phyloP scores from a whole-genome alignment of 2,888 invertebrate species.

The Herminia tarsipennalis region DNA sequence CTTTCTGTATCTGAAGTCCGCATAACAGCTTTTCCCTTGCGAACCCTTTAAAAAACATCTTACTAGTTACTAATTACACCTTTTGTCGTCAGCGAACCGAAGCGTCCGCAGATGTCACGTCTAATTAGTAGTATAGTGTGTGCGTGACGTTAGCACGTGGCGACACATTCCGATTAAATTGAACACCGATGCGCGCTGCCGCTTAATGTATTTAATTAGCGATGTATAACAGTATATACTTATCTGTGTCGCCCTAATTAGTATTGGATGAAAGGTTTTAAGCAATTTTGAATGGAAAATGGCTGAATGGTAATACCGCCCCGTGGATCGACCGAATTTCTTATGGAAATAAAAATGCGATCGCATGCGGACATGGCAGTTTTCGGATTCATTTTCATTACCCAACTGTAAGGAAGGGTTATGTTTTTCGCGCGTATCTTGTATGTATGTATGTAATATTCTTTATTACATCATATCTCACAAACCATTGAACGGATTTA shows the following conservation, averaged over 20 bases:
- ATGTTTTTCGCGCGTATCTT: too few species aligned
- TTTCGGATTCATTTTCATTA: too few species aligned
- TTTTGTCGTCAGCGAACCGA: constrained; percentile 54
- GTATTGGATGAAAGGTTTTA: constrained; percentile 11
- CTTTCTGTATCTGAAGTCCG: too few species aligned
- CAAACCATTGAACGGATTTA: too few species aligned
- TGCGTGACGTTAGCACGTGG: constrained; percentile 45
- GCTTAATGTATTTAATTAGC: constrained; percentile 65
- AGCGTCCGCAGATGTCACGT: constrained; percentile 43
- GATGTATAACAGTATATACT: constrained; percentile 25
- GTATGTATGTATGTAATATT: too few species aligned
- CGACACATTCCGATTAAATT: constrained; percentile 54
- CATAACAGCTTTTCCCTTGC: constrained; percentile 12
- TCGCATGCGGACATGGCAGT: too few species aligned
- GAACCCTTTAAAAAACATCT: background rate
- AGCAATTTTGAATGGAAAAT: constrained; percentile 1
- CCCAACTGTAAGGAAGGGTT: too few species aligned
- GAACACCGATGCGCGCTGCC: constrained; percentile 38
- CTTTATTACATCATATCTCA: too few species aligned
- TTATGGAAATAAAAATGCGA: too few species aligned
- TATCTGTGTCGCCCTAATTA: constrained; percentile 22
- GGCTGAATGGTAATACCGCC: background rate
- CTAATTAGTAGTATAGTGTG: constrained; percentile 55
- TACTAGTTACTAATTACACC: constrained; percentile 47
- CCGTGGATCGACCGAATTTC: too few species aligned